A percentile compares a stretch with the other conserved stretches of the same genome.
phyloP scores from a whole-genome alignment of 1,140 invertebrate genomes.

The Trichoplusia ni region DNA sequence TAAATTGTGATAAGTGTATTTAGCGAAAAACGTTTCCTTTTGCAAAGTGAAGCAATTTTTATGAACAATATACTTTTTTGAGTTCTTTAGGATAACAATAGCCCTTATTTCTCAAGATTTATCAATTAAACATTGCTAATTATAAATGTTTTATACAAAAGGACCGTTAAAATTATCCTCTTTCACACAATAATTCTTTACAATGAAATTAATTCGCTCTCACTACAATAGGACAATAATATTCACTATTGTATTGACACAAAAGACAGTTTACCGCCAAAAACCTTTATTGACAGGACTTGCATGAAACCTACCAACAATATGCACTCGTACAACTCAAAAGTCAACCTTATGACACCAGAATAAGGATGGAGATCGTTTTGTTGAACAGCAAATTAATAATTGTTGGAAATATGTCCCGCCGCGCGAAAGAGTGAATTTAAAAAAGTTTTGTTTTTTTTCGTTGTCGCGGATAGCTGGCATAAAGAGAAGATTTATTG shows the following conservation, averaged over 20 bases:
- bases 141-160: slow-evolving; percentile 30
- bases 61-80: too few species aligned
- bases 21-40: too few species aligned
- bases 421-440: slow-evolving; percentile 51
- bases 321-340: background rate
- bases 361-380: background rate
- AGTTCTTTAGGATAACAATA: too few species aligned
- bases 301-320: background rate
- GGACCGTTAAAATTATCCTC: slow-evolving; percentile 48
- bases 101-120: slow-evolving; percentile 8
- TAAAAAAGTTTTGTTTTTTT: slow-evolving; percentile 49
- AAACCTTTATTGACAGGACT: slow-evolving; percentile 43
- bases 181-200: slow-evolving; percentile 43
- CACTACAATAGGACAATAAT: slow-evolving; percentile 46
- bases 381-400: background rate
- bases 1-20: too few species aligned
- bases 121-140: slow-evolving; percentile 30
- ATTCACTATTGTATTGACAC: slow-evolving; percentile 43
- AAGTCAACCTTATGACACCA: slow-evolving; percentile 2
- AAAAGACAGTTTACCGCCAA: slow-evolving; percentile 46
- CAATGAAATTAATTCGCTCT: slow-evolving; percentile 40
- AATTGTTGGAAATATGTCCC: slow-evolving; percentile 34
- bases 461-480: slow-evolving; percentile 47
- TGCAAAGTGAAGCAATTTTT: too few species aligned
- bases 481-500: slow-evolving; percentile 44